These are phyloP conservation scores for Lymantria dispar DNA, from an alignment of 2,888 invertebrate species.

Conservation along the genomic window DNA sequence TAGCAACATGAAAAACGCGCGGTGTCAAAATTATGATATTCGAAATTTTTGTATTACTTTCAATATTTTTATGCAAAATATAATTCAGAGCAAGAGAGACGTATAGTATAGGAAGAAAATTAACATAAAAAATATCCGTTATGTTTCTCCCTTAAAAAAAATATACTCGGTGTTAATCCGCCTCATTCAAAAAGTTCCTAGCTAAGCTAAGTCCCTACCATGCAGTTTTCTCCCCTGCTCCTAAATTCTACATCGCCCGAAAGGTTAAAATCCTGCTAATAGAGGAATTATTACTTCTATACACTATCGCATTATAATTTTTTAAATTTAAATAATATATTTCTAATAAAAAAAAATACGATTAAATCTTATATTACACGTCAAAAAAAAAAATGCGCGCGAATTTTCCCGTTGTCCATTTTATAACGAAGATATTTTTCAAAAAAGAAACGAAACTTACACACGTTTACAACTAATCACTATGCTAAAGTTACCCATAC, in stretches of 20 bases:
- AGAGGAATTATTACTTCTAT: not conserved
- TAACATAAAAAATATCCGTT: too few species aligned
- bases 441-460: not conserved
- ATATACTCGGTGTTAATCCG: too few species aligned
- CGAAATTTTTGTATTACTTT: too few species aligned
- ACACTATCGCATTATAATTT: not conserved
- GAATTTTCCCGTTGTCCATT: not conserved
- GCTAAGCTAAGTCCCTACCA: too few species aligned
- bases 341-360: not conserved
- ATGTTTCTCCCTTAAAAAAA: too few species aligned
- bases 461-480: not conserved
- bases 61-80: too few species aligned
- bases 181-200: too few species aligned
- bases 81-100: too few species aligned
- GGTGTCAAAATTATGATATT: not conserved
- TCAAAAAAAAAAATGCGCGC: not conserved
- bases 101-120: too few species aligned
- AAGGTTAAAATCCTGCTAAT: too few species aligned
- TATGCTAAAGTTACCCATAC: conserved; percentile 11
- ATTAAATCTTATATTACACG: not conserved
- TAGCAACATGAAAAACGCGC: conserved; percentile 13
- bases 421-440: not conserved
- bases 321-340: conserved; percentile 1
- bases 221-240: too few species aligned
- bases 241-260: too few species aligned